Evolutionary conservation across 2,797 vertebrate species (phyloP).

Genomic region (Podarcis lilfordi): DNA sequence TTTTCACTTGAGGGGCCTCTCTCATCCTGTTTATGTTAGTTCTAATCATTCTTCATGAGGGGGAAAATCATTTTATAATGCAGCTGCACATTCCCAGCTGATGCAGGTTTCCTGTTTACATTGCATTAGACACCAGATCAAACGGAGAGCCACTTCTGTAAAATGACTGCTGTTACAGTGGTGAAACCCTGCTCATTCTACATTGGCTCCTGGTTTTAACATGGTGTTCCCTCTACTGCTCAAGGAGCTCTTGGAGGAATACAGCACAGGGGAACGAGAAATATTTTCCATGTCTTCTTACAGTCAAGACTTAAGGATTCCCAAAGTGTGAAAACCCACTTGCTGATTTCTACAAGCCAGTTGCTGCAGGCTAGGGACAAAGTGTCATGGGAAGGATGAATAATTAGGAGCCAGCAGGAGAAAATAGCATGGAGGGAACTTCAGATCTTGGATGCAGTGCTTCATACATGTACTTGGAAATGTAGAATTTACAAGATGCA

Average conservation of each 20-base stretch:
- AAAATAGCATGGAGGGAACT: not conserved
- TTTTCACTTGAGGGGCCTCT: not conserved
- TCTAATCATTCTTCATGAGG: not conserved
- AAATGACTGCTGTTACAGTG: not conserved
- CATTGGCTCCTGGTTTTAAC: not conserved
- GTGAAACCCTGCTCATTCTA: not conserved
- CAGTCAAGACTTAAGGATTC: not conserved
- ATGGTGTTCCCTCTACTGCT: not conserved
- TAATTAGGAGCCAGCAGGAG: not conserved
- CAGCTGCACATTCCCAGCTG: not conserved
- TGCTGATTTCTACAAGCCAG: not conserved
- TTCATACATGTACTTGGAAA: not conserved
- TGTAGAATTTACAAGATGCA: not conserved
- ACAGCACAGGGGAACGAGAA: not conserved
- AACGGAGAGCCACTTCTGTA: not conserved
- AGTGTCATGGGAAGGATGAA: not conserved
- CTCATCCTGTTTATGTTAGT: not conserved
- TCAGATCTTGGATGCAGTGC: not conserved
- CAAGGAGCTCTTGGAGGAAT: not conserved
- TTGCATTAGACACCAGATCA: not conserved
- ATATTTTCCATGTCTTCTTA: not conserved
- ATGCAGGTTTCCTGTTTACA: not conserved
- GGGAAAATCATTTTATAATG: not conserved
- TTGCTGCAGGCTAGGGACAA: not conserved
- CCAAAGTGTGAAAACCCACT: not conserved